These are phyloP conservation scores for Megaceryle alcyon DNA, from an alignment of 2,797 vertebrate genomes.

Conservation along the genomic window DNA sequence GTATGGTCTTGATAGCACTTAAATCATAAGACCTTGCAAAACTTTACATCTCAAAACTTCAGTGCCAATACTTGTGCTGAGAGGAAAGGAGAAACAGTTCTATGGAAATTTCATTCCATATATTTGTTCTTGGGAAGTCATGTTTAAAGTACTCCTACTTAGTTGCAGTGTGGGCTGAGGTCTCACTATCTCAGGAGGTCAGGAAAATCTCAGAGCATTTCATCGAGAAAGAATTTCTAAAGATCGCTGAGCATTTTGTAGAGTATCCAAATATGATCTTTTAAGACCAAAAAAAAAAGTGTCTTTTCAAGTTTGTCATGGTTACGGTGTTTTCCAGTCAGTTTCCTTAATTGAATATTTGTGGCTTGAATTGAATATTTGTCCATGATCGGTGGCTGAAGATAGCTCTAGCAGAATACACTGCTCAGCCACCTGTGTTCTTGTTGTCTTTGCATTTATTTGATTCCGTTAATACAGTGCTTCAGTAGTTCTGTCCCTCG, in stretches of 20 bases:
- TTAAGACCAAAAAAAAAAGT: not conserved
- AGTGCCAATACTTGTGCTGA: not conserved
- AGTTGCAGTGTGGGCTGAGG: not conserved
- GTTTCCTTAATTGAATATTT: not conserved
- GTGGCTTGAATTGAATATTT: too few species aligned
- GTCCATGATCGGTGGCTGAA: not conserved
- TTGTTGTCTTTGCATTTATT: conserved; percentile 5
- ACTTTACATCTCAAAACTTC: not conserved
- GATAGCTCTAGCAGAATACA: not conserved
- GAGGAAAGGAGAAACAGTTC: not conserved
- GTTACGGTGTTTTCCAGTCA: not conserved
- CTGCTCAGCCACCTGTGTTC: not conserved
- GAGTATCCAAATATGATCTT: not conserved
- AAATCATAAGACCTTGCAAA: not conserved
- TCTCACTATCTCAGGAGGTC: not conserved
- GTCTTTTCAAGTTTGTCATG: accelerated
- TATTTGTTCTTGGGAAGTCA: not conserved
- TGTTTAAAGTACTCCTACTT: not conserved
- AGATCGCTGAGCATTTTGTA: not conserved
- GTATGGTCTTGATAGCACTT: not conserved
- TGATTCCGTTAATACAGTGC: conserved; percentile 5
- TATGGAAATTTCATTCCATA: not conserved
- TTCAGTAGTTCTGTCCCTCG: conserved; percentile 23
- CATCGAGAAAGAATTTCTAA: not conserved
- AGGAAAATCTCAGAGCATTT: not conserved